phyloP scores from a whole-genome alignment of 2,113 vertebrate genomes.

The Chloroceryle aenea region DNA sequence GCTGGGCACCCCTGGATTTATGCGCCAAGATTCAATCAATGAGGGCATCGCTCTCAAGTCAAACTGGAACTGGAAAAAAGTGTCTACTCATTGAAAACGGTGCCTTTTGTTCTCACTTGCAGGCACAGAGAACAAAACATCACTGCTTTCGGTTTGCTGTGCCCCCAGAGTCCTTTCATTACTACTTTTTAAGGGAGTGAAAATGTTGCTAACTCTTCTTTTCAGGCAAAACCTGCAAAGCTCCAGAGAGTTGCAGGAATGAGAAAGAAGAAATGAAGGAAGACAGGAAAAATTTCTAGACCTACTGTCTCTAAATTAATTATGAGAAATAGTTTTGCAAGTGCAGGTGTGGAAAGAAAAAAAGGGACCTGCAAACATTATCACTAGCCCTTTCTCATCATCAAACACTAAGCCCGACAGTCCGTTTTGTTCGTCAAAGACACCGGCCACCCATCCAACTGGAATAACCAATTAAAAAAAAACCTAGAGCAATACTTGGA shows the following conservation, averaged over 20 bases:
- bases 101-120: constrained; percentile 28
- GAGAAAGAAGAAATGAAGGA: not conserved
- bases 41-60: not conserved
- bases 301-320: not conserved
- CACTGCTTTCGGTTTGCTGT: not conserved
- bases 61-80: constrained; percentile 34
- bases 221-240: constrained; percentile 19
- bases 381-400: constrained; percentile 26
- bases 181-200: constrained; percentile 8
- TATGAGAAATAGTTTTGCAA: not conserved
- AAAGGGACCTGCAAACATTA: not conserved
- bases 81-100: not conserved
- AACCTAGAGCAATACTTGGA: constrained; percentile 3
- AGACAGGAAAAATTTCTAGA: constrained; percentile 16
- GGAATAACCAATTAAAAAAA: constrained; percentile 65
- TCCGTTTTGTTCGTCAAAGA: constrained; percentile 13
- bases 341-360: not conserved
- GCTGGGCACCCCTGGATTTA: not conserved
- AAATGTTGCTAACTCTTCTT: constrained; percentile 33
- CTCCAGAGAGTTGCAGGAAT: not conserved
- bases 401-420: not conserved
- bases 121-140: constrained; percentile 5
- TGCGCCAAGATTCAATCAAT: not conserved
- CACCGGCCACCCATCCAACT: constrained; percentile 51
- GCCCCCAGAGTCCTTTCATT: constrained; percentile 13